Evolutionary conservation across 2,888 invertebrate species (phyloP).

Genomic region (Cephus rjabovi): DNA sequence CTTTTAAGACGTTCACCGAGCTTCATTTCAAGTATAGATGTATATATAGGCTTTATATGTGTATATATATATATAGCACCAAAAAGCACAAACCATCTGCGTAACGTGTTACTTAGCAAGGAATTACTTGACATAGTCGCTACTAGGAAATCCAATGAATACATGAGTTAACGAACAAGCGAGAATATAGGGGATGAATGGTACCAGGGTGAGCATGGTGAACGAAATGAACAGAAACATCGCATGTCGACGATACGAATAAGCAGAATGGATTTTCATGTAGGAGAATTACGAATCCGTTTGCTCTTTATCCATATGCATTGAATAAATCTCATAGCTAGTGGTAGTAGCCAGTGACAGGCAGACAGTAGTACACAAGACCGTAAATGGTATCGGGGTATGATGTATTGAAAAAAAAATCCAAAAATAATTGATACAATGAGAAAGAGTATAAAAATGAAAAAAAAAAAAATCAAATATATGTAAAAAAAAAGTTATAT

Average conservation of each 20-base stretch:
- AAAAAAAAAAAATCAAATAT: too few relatives aligned
- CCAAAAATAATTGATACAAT: not conserved
- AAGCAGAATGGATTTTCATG: not conserved
- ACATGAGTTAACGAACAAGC: not conserved
- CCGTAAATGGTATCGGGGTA: not conserved
- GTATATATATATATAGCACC: not conserved
- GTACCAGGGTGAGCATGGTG: not conserved
- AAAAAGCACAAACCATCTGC: not conserved
- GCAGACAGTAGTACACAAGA: not conserved
- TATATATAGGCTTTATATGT: not conserved
- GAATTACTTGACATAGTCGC: not conserved
- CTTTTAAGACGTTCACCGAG: constrained; percentile 78
- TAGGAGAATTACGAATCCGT: not conserved
- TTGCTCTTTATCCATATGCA: not conserved
- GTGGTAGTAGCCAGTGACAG: not conserved
- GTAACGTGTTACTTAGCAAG: not conserved
- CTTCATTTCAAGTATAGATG: constrained; percentile 12
- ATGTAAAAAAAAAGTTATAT: too few relatives aligned
- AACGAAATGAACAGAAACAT: not conserved
- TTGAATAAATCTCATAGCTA: not conserved
- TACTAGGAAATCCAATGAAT: not conserved
- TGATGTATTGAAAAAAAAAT: not conserved
- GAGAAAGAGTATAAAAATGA: not conserved
- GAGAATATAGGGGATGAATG: not conserved
- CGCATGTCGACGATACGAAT: not conserved